A percentile compares a stretch with the other conserved stretches of the same genome.
Conservation (phyloP, 1,140 invertebrate genomes). For the Drosophila ironensis region DNA sequence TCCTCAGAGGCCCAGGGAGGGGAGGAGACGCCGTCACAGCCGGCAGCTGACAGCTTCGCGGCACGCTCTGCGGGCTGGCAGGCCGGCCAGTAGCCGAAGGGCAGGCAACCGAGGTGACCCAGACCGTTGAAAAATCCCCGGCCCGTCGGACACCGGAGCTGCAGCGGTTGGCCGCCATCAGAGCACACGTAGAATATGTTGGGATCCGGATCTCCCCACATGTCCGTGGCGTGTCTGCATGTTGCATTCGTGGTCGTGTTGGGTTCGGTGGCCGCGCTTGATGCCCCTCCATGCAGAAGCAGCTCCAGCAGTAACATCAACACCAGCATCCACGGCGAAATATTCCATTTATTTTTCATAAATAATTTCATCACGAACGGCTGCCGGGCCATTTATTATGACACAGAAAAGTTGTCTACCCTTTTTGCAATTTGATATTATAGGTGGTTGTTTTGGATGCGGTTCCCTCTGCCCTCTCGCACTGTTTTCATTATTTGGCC, state of each 20-base stretch:
- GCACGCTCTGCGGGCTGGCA: constrained; percentile 37
- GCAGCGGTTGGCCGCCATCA: constrained; percentile 48
- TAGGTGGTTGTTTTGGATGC: constrained; percentile 22
- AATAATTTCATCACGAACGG: constrained; percentile 72
- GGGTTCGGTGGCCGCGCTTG: background rate
- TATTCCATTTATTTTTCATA: constrained; percentile 66
- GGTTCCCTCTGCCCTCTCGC: constrained; percentile 4
- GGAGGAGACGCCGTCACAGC: constrained; percentile 29
- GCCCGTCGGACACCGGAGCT: constrained; percentile 65
- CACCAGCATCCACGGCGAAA: constrained; percentile 16
- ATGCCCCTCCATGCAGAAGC: constrained; percentile 2
- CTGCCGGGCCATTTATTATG: constrained; percentile 19
- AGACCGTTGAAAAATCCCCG: constrained; percentile 74
- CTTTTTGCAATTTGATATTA: constrained; percentile 15
- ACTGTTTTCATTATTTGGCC: constrained; percentile 39
- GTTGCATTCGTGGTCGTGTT: constrained; percentile 54
- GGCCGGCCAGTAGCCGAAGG: constrained; percentile 68
- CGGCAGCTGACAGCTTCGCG: constrained; percentile 9
- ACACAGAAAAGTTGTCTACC: constrained; percentile 17
- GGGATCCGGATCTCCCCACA: constrained; percentile 80
- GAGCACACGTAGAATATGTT: constrained; percentile 78
- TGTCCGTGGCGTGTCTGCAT: constrained; percentile 71
- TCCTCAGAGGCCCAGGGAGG: constrained; percentile 64
- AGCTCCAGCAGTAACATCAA: constrained; percentile 1
- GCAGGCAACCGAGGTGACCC: constrained; percentile 67